Base-by-base conservation (phyloP, 2,888 invertebrate species). In the Stomorhina lunata region DNA sequence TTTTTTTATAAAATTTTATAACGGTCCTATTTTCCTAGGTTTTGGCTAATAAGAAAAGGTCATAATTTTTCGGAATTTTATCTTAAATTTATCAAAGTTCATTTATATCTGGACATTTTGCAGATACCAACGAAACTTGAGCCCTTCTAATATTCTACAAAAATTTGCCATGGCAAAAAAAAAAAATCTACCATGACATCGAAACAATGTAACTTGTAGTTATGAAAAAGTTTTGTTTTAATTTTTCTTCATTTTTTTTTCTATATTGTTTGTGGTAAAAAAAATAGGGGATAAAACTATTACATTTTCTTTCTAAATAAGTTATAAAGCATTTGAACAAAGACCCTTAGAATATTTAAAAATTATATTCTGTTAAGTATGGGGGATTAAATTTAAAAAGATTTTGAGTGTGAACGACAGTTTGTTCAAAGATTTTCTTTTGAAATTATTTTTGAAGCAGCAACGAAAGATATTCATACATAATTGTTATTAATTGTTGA, bases 221-320 rank as follows among this genome's bases (percentile, higher is more conserved):
- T 81, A 78, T 78, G 73, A 57, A 73, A 68, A 78, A 79, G 50
- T 82, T 82, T 71, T 61, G 66, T 71, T 75, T 69, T 73, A 69
- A 57, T 65, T 57, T 73, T 77, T 81, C 9, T 59, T 22, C 12
- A 17, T 20, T 27, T 10, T 59, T 68, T 53, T 15, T 69, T 5
- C 12, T 12, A 5, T 4, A 15, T 4, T 66, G 4, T 53, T 68
- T 71, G 40, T 9, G 7, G 29, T 0, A 27, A 1, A 45, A 50
- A 69, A 73, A 57, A 34, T 22, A 7, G 65, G 50, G 69, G 48
- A 59, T 48, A 43, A 55, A 76, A 75, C 73, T 79, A 66, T 75
- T 57, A 27, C 57, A 59, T 69, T 59, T 71, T 75, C 37, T 76
- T 79, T 66, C n/a, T 69, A 79, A 72, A 61, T 53, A 76, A 79